Evolutionary conservation across 2,113 vertebrate genomes (phyloP), one percentile per base, ranked within the genome.

Genomic region (Heteronetta atricapilla): DNA sequence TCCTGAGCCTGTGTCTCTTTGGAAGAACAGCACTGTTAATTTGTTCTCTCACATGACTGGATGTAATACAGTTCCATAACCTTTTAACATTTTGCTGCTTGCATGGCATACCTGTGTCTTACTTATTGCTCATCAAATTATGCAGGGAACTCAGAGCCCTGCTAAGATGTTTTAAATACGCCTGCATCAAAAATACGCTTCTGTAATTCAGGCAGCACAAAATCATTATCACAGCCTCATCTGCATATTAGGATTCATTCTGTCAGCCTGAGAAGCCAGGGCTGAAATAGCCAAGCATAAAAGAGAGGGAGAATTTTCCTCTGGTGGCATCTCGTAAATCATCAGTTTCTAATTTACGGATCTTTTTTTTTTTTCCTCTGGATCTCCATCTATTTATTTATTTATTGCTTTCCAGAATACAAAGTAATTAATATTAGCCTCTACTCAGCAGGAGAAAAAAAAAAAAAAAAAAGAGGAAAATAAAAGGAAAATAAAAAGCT

Each of bases 61-160:
- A 78, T 95, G 90, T 94, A 95, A 95, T 82, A 88, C 90, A 87
- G 59, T 91, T 90, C 89, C 86, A 66, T 94, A 95, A 96, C 95
- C 96, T 97, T 97, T 96, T 90, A 95, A 93, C 92, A 95, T 95
- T 95, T 95, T 78, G 77, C 91, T 76, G 77, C 88, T 95, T 89
- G 79, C 84, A 22, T 77, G 76, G 87, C 92, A 86, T 96, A 96
- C 95, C 92, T 86, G 88, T 89, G 92, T 97, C 93, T 97, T 94
- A 91, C 95, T 96, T 95, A 93, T n/a, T 94, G 95, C 90, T 95
- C 92, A 82, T 91, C 96, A 93, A 89, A 97, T 96, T 96, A 97
- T 94, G 91, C 92, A 94, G 67, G 74, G 85, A 90, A 85, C 89
- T 85, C 73, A 75, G 82, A 96, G 90, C 70, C 52, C 77, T 87